Evolutionary conservation across 1,140 invertebrate genomes (phyloP).

Genomic region (Xylocopa sonorina): DNA sequence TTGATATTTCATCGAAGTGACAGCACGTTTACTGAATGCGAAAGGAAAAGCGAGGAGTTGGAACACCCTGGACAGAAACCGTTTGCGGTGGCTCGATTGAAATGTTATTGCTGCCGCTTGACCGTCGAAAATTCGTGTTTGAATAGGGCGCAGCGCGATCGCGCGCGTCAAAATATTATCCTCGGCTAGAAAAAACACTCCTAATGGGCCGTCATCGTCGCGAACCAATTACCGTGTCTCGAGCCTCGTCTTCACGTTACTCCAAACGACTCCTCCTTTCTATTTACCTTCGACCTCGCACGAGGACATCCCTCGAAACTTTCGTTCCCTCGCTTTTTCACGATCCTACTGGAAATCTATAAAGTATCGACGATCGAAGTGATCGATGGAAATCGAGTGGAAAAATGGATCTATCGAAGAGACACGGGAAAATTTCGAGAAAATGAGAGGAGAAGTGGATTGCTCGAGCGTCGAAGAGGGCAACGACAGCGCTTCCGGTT

Average conservation of each 20-base stretch:
- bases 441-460: neutral
- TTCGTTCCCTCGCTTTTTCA: too few species aligned
- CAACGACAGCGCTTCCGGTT: neutral
- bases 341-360: too few species aligned
- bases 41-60: neutral
- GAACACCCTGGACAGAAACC: neutral
- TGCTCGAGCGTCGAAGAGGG: neutral
- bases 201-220: slow-evolving; percentile 55
- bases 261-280: neutral
- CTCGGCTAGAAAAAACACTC: slow-evolving; percentile 56
- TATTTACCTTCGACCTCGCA: neutral
- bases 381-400: too few species aligned
- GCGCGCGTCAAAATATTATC: slow-evolving; percentile 61
- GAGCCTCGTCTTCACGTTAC: neutral
- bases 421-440: neutral
- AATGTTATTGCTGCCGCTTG: slow-evolving; percentile 46
- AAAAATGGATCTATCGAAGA: neutral
- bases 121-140: slow-evolving; percentile 53
- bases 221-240: slow-evolving; percentile 42
- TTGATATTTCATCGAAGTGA: neutral
- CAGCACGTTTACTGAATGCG: neutral
- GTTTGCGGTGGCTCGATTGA: slow-evolving; percentile 50
- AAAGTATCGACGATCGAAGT: too few species aligned
- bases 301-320: neutral
- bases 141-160: slow-evolving; percentile 38